Conservation (phyloP, 2,113 vertebrate species). For the Pelecanoides urinatrix region DNA sequence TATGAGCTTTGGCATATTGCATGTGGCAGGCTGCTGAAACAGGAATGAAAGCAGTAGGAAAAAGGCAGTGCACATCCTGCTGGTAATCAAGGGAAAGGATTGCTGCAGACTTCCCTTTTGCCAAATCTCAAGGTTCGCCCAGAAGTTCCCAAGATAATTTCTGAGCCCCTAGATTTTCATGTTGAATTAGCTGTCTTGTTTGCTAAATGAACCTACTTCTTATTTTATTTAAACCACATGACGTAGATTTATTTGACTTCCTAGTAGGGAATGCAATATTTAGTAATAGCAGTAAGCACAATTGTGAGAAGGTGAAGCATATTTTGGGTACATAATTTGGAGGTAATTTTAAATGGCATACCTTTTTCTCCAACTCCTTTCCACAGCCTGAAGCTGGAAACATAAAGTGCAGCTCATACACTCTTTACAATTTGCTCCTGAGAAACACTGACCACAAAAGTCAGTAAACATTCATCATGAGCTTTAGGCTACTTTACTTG, state of each 20-base stretch:
- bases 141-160: conserved; percentile 65
- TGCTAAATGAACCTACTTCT: conserved; percentile 66
- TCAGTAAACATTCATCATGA: conserved; percentile 74
- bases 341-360: conserved; percentile 42
- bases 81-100: conserved; percentile 31
- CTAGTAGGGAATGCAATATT: conserved; percentile 63
- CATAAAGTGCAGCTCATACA: conserved; percentile 60
- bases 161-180: conserved; percentile 62
- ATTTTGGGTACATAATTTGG: conserved; percentile 54
- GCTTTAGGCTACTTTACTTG: conserved; percentile 74
- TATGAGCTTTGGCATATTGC: conserved; percentile 62
- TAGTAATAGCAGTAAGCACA: conserved; percentile 46
- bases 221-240: conserved; percentile 73
- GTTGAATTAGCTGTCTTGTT: conserved; percentile 62
- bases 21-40: conserved; percentile 75
- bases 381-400: conserved; percentile 68
- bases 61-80: conserved; percentile 51
- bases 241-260: conserved; percentile 53
- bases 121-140: conserved; percentile 37
- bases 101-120: conserved; percentile 2
- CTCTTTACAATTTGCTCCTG: conserved; percentile 70
- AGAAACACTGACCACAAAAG: conserved; percentile 72
- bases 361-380: conserved; percentile 35
- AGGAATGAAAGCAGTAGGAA: conserved; percentile 68
- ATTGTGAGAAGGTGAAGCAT: conserved; percentile 41